Evolutionary conservation across 2,797 vertebrate species (phyloP).

Genomic region (Channa striata): DNA sequence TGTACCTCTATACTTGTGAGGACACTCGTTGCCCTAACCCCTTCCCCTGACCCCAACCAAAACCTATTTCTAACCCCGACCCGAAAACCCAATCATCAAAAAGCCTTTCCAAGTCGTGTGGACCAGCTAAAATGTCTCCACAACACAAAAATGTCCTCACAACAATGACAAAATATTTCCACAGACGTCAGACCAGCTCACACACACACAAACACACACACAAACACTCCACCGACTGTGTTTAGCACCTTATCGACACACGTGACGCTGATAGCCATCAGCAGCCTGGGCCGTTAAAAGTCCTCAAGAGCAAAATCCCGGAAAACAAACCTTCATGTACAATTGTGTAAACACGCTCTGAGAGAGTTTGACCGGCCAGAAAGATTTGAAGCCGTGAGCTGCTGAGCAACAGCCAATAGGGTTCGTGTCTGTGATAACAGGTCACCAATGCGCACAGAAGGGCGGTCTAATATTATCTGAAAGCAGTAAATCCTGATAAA

Average conservation of each 20-base stretch:
- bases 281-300: slow-evolving; percentile 3
- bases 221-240: not conserved
- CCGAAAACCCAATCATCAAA: too few species aligned
- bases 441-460: slow-evolving; percentile 18
- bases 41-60: too few species aligned
- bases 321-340: slow-evolving; percentile 12
- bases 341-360: slow-evolving; percentile 1
- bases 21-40: too few species aligned
- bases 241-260: slow-evolving; percentile 33
- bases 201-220: slow-evolving; percentile 16
- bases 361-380: slow-evolving; percentile 1
- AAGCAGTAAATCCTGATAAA: not conserved
- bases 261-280: slow-evolving; percentile 16
- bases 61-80: too few species aligned
- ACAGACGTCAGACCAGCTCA: too few species aligned
- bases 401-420: slow-evolving; percentile 51
- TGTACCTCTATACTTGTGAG: too few species aligned
- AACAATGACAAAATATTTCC: too few species aligned
- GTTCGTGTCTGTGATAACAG: slow-evolving; percentile 16
- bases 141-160: too few species aligned
- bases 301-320: slow-evolving; percentile 8
- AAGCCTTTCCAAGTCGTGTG: too few species aligned
- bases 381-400: slow-evolving; percentile 18
- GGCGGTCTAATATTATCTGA: not conserved
- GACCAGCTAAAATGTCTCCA: too few species aligned